phyloP scores from a whole-genome alignment of 2,113 vertebrate genomes.

The Rhinopomastus cyanomelas region DNA sequence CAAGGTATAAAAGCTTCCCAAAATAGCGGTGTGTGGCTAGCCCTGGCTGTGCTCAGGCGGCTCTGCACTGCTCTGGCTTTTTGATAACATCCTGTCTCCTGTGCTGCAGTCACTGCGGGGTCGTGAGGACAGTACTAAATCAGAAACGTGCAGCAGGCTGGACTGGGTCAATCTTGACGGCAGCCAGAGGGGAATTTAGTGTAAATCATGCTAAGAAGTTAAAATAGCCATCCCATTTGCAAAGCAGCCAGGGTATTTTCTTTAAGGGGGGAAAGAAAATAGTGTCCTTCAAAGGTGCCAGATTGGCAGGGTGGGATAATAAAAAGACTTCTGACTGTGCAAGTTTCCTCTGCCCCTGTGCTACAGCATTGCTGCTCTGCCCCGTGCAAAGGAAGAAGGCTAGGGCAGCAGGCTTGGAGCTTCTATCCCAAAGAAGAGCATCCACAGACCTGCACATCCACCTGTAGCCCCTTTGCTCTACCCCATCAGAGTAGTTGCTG shows the following conservation, averaged over 20 bases:
- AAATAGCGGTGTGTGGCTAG: constrained; percentile 23
- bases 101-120: neutral
- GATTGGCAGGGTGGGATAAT: neutral
- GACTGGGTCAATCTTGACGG: neutral
- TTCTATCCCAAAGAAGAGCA: neutral
- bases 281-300: constrained; percentile 15
- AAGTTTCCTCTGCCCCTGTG: neutral
- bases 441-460: neutral
- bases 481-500: rapidly evolving
- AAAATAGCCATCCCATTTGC: constrained; percentile 33
- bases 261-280: constrained; percentile 50
- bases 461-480: neutral
- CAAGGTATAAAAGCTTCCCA: constrained; percentile 21
- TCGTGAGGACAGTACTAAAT: neutral
- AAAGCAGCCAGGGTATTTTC: constrained; percentile 50
- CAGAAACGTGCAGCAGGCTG: constrained; percentile 18
- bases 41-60: constrained; percentile 41
- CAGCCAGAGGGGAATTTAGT: constrained; percentile 29
- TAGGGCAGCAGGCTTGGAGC: rapidly evolving
- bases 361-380: neutral
- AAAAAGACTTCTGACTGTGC: constrained; percentile 35
- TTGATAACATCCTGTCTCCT: constrained; percentile 57
- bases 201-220: constrained; percentile 39
- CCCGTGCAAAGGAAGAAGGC: rapidly evolving
- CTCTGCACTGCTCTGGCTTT: constrained; percentile 16